Conservation (phyloP, 1,140 invertebrate genomes). For the Helicoverpa armigera region DNA sequence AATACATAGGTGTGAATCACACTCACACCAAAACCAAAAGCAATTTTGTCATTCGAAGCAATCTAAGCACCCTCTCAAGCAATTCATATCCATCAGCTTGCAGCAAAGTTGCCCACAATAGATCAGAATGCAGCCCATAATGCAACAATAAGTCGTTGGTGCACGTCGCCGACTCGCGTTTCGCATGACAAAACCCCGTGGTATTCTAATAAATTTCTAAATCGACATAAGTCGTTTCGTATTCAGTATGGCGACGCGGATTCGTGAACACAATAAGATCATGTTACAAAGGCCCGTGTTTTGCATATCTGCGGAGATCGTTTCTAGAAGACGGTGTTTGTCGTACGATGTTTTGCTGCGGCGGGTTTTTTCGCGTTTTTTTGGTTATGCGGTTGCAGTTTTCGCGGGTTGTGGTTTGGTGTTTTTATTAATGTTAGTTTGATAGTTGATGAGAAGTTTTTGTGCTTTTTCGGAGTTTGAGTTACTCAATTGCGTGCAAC, state of each 20-base stretch:
- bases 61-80: not conserved
- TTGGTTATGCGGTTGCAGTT: not conserved
- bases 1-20: too few species aligned
- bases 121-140: slow-evolving; percentile 67
- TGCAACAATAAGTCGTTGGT: slow-evolving; percentile 69
- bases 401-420: not conserved
- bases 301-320: slow-evolving; percentile 76
- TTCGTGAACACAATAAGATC: slow-evolving; percentile 80
- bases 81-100: slow-evolving; percentile 30
- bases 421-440: not conserved
- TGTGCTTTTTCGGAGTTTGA: too few species aligned
- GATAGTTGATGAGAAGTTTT: too few species aligned
- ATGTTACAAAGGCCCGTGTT: slow-evolving; percentile 75
- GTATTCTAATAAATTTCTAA: slow-evolving; percentile 84
- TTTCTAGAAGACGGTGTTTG: slow-evolving; percentile 58
- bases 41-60: not conserved
- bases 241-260: slow-evolving; percentile 72
- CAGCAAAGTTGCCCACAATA: slow-evolving; percentile 45
- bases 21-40: too few species aligned
- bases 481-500: too few species aligned
- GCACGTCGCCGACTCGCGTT: slow-evolving; percentile 63
- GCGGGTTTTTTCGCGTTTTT: not conserved
- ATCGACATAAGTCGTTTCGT: slow-evolving; percentile 80
- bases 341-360: slow-evolving; percentile 62
- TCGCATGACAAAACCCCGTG: slow-evolving; percentile 72